These are phyloP conservation scores for Neomorphus geoffroyi DNA, from an alignment of 2,797 vertebrate species.

Conservation along the genomic window DNA sequence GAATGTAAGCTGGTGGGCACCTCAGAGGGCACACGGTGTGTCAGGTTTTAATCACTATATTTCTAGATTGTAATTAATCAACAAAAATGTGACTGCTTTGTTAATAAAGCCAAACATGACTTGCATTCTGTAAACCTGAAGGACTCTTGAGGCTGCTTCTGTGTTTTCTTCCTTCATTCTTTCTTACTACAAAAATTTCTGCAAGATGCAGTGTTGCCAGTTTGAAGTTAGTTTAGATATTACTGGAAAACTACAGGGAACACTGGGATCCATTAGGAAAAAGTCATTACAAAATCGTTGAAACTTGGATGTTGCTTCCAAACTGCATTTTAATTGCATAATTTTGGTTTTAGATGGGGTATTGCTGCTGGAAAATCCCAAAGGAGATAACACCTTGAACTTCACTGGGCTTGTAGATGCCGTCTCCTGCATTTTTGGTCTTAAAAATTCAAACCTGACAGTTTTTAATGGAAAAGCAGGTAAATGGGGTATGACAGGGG, in stretches of 20 bases:
- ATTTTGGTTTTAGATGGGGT: constrained; percentile 83
- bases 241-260: neutral
- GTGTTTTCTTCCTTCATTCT: neutral
- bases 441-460: constrained; percentile 76
- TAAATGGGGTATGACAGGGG: constrained; percentile 65
- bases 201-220: neutral
- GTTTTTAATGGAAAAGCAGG: constrained; percentile 84
- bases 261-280: neutral
- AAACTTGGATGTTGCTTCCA: neutral
- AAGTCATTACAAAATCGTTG: neutral
- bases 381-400: constrained; percentile 86
- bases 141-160: neutral
- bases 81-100: neutral
- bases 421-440: constrained; percentile 86
- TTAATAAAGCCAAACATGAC: neutral
- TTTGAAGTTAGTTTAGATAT: neutral
- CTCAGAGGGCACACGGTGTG: neutral
- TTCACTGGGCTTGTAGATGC: constrained; percentile 81
- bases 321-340: constrained; percentile 5
- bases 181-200: neutral
- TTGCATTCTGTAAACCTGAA: neutral
- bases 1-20: neutral
- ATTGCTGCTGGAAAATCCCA: constrained; percentile 94
- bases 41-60: neutral
- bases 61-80: neutral